Percentiles rank a stretch among this genome's conserved stretches.
These are phyloP conservation scores for Pandemis corylana DNA, from an alignment of 2,888 invertebrate genomes.

Conservation along the genomic window DNA sequence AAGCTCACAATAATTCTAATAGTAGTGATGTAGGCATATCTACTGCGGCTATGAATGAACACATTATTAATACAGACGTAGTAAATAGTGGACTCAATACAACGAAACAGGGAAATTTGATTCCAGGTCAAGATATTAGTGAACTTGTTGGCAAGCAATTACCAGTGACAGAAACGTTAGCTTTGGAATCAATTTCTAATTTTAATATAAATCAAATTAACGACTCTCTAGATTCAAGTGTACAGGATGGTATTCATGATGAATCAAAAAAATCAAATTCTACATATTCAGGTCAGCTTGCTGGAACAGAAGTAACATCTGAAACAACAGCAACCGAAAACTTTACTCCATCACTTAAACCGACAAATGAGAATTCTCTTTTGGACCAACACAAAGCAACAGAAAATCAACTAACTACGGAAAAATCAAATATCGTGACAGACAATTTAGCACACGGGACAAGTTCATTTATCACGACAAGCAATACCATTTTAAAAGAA, in stretches of 20 bases:
- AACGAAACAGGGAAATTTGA: not conserved
- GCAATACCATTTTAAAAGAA: not conserved
- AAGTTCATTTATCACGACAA: not conserved
- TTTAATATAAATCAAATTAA: not conserved
- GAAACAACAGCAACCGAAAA: conserved; percentile 3
- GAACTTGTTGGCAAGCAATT: not conserved
- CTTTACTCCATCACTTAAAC: not conserved
- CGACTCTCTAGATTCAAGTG: not conserved
- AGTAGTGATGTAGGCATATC: not conserved
- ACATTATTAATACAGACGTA: not conserved
- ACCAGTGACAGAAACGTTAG: not conserved
- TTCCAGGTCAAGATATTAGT: not conserved
- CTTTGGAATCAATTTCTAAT: not conserved
- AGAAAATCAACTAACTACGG: not conserved
- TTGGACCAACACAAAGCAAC: not conserved
- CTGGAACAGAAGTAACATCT: not conserved
- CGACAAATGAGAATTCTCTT: not conserved
- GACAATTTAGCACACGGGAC: not conserved
- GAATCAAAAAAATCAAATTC: not conserved
- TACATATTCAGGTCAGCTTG: not conserved
- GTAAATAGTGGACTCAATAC: not conserved
- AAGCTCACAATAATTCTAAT: not conserved
- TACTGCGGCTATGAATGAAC: not conserved
- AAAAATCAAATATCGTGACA: not conserved
- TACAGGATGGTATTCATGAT: not conserved